A percentile compares a stretch with the other conserved stretches of the same genome.
These are phyloP conservation scores for Dioctria linearis DNA, from an alignment of 2,888 invertebrate species.

Conservation along the genomic window DNA sequence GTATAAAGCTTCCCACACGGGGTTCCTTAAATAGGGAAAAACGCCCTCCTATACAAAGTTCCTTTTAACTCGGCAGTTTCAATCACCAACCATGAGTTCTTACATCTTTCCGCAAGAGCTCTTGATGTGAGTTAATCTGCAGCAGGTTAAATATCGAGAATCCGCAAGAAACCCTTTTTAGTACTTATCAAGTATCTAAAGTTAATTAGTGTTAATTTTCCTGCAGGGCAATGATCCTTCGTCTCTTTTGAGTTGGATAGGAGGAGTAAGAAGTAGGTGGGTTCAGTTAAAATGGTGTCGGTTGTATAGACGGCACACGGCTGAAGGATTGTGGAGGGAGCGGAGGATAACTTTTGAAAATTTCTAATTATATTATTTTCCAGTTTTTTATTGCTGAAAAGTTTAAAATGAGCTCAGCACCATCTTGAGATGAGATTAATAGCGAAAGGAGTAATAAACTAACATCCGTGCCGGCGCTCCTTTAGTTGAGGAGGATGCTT, in stretches of 20 bases:
- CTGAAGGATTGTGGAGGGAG: not conserved
- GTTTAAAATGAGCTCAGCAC: constrained; percentile 54
- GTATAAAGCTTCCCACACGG: not conserved
- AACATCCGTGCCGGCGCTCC: constrained; percentile 55
- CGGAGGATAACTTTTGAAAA: constrained; percentile 17
- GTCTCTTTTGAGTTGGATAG: not conserved
- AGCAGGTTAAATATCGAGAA: constrained; percentile 48
- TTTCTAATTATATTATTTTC: constrained; percentile 52
- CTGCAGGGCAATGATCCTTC: constrained; percentile 48
- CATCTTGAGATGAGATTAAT: constrained; percentile 54
- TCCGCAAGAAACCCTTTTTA: constrained; percentile 39
- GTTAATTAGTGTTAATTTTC: constrained; percentile 52
- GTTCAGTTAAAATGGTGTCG: not conserved
- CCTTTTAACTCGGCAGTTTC: constrained; percentile 25
- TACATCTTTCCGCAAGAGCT: constrained; percentile 26
- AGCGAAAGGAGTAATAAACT: constrained; percentile 48
- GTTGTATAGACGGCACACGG: not conserved
- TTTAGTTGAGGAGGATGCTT: constrained; percentile 25
- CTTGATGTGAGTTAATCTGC: constrained; percentile 45
- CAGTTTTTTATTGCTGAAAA: constrained; percentile 50
- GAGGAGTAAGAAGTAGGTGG: not conserved
- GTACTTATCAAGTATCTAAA: constrained; percentile 53
- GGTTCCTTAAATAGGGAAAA: constrained; percentile 30
- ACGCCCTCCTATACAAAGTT: constrained; percentile 13
- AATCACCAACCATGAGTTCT: not conserved